Evolutionary conservation across 2,797 vertebrate genomes (phyloP), one percentile per base, ranked within the genome.

Genomic region (Premnoplex brunnescens): DNA sequence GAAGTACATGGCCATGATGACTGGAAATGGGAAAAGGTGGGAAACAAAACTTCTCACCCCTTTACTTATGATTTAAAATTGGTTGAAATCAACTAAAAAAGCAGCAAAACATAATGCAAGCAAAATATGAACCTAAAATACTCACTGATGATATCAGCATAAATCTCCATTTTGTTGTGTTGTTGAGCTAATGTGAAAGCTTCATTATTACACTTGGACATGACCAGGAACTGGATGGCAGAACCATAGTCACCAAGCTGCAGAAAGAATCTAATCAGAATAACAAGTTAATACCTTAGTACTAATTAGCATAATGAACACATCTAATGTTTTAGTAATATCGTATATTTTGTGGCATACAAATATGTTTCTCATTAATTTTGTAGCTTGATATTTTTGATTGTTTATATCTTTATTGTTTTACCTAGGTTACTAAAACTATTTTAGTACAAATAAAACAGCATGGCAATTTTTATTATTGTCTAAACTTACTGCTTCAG

Each of bases 91-190:
- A 63, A 77, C 30, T 46, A 63, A 46, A 85, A 77, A 39, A 89
- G 56, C 3, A 60, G 43, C 5, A 91, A 82, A 91, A 76, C 6
- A 28, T 30, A 85, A 5, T 27, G 24, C 17, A 86, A 43, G 7
- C n/a, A 94, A 86, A 95, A 14, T 37, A 62, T 32, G 58, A 87
- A 72, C 28, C 36, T 94, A 78, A 48, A 83, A 80, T 97, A 96
- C 92, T 98, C 96, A 99, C 99, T 99, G 36, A 99, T 99, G 95
- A 99, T 99, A 95, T 99, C 99, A 36, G 99, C 99, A 14, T 99
- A 99, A 89, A 99, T 98, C 95, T 99, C 99, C 99, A 99, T 99
- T 95, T 99, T 99, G 85, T 98, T 98, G 76, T 99, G 99, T 26
- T 99, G 99, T 96, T 99, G 99, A 24, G 99, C 99, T 95, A 99